Conservation (phyloP, 1,140 invertebrate genomes). For the Pseudomyrmex dendroicus region DNA sequence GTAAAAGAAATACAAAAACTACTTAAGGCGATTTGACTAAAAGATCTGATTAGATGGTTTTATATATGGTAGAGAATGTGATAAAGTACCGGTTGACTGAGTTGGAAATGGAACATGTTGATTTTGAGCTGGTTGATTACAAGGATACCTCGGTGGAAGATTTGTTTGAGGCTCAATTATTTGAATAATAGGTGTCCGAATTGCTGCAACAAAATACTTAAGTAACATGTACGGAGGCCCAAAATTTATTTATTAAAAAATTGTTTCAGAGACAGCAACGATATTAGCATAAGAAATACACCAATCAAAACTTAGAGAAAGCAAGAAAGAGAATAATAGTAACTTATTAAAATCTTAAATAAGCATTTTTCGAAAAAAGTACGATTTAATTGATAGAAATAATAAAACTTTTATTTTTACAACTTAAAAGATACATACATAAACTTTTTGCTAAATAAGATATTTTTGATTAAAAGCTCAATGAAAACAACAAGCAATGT, state of each 20-base stretch:
- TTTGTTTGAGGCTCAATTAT: slow-evolving; percentile 61
- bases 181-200: slow-evolving; percentile 68
- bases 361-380: neutral
- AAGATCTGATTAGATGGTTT: too few relatives aligned
- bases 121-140: slow-evolving; percentile 29
- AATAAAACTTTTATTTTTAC: too few relatives aligned
- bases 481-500: too few relatives aligned
- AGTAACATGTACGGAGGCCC: neutral
- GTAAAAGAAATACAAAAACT: too few relatives aligned
- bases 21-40: too few relatives aligned
- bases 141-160: slow-evolving; percentile 36
- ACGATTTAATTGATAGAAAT: neutral
- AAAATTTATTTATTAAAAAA: neutral
- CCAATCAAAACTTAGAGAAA: neutral
- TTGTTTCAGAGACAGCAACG: slow-evolving; percentile 59
- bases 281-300: slow-evolving; percentile 14
- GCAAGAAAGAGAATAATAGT: neutral
- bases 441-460: too few relatives aligned
- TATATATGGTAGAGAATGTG: neutral
- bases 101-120: slow-evolving; percentile 45
- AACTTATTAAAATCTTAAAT: slow-evolving; percentile 7
- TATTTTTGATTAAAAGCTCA: too few relatives aligned
- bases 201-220: slow-evolving; percentile 72
- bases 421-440: too few relatives aligned
- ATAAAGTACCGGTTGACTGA: slow-evolving; percentile 66